Base-by-base conservation (phyloP, 2,888 invertebrate genomes). In the Hypena proboscidalis region DNA sequence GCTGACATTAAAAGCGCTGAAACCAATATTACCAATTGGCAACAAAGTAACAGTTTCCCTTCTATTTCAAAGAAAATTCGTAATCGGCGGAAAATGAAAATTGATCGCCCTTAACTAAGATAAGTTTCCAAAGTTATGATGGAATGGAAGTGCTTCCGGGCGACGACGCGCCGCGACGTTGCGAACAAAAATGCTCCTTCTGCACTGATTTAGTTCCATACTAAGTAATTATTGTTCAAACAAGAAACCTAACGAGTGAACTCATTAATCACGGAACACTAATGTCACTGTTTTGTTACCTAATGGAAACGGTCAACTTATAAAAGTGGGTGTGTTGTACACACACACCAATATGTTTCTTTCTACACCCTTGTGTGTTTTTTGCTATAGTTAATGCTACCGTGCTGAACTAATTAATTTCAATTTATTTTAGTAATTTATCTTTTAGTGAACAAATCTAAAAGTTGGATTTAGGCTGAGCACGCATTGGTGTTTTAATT, bases 41-140 rank as follows among this genome's bases (percentile, higher is more conserved):
- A 66, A 41, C 34, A 50, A 59, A 54, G 52, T 64, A 67, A 66
- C 55, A 58, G 33, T 46, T 66, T 67, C 65, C 56, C 60, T 65
- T 61, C 67, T 64, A 66, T 77, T 75, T 74, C 77, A 66, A 73
- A 77, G 74, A 75, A 80, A 74, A 74, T 74, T 70, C 74, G 74
- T 85, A 82, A 87, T 86, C 77, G 77, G 70, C 70, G 70, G 78
- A 76, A 80, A 89, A 90, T 87, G 85, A 88, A 86, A 90, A 90
- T 88, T 89, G 89, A 90, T 89, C 80, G 79, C 74, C 74, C 62
- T 80, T 84, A 83, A 87, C 85, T 83, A 85, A 83, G 85, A 87
- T 85, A 88, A 88, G 83, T 89, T 87, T 78, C 70, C 68, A 75
- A 88, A 87, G 83, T 88, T 87, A 83, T 82, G 84, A 84, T 75